phyloP scores from a whole-genome alignment of 2,888 invertebrate species.

The Agrotis ipsilon region DNA sequence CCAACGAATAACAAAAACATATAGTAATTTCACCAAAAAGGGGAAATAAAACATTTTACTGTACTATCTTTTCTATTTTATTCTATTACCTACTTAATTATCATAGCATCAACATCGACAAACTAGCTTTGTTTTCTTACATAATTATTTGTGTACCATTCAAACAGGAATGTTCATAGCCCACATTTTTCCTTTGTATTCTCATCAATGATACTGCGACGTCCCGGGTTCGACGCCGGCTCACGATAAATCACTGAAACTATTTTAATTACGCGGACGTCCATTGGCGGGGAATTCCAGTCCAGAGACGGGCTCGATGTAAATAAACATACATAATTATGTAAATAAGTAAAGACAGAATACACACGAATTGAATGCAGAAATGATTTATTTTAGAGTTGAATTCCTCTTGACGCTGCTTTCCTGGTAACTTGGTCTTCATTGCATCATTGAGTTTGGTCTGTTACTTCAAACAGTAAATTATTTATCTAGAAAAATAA shows the following conservation, averaged over 20 bases:
- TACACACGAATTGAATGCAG: too few relatives aligned
- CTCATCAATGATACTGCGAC: slow-evolving; percentile 21
- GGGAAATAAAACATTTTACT: too few relatives aligned
- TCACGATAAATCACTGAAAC: slow-evolving; percentile 65
- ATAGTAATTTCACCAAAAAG: too few relatives aligned
- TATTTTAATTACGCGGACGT: slow-evolving; percentile 69
- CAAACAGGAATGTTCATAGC: slow-evolving; percentile 26
- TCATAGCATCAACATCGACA: neutral
- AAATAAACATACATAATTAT: slow-evolving; percentile 12
- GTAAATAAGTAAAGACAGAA: neutral
- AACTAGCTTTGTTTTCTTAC: neutral
- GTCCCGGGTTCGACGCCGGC: slow-evolving; percentile 38
- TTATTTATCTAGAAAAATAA: too few relatives aligned
- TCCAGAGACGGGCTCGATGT: slow-evolving; percentile 6
- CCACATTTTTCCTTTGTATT: slow-evolving; percentile 31
- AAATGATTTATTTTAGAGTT: neutral
- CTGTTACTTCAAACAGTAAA: too few relatives aligned
- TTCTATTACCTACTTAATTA: neutral
- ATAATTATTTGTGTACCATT: neutral
- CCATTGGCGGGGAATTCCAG: slow-evolving; percentile 34
- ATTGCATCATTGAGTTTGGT: too few relatives aligned
- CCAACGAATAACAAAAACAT: neutral
- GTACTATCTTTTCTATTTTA: too few relatives aligned
- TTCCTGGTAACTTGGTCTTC: too few relatives aligned
- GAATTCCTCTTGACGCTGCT: too few relatives aligned